Evolutionary conservation across 2,888 invertebrate species (phyloP), one percentile per base, ranked within the genome.

Genomic region (Lepetodrilus schrolli): DNA sequence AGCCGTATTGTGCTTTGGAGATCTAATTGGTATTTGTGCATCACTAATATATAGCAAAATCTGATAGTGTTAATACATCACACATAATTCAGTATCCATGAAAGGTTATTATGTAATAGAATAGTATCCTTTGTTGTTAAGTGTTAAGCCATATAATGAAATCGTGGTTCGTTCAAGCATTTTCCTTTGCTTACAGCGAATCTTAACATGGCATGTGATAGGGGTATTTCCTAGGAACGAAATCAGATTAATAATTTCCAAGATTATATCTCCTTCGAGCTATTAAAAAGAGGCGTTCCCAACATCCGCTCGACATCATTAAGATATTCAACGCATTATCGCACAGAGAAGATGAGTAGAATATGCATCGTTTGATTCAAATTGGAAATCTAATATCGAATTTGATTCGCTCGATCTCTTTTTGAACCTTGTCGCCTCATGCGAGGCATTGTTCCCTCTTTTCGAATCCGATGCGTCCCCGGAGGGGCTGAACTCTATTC

Each of bases 351-450:
- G 58, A 58, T 70, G 49, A 49, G 50, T 34, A 38, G 38, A 70
- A 21, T 49, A 49, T 49, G 70, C 70, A 49, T 70, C 49, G 70
- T 49, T 70, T 49, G 70, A 49, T 70, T 70, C 50, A 70, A 70
- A 70, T 70, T 70, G 49, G 70, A 70, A 70, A 70, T 70, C 70
- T 70, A 70, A 70, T 70, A 70, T 70, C 49, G 49, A 70, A 70
- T 70, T 70, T 49, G 49, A 48, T 70, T 37, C 36, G 50, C 49
- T 70, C 70, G 70, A 70, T 70, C 49, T 49, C 49, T 37, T 37
- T 50, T 50, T 58, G 70, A 70, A 70, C 70, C 49, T 70, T 49
- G 37, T 49, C 49, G 49, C 49, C 49, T 50, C 49, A 70, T 34
- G 49, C 50, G 50, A 20, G 23, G 50, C 50, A 70, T 50, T 70